A percentile compares a stretch with the other conserved stretches of the same genome.
Evolutionary conservation across 2,113 vertebrate species (phyloP).

Genomic region (Drymodes brunneopygia): DNA sequence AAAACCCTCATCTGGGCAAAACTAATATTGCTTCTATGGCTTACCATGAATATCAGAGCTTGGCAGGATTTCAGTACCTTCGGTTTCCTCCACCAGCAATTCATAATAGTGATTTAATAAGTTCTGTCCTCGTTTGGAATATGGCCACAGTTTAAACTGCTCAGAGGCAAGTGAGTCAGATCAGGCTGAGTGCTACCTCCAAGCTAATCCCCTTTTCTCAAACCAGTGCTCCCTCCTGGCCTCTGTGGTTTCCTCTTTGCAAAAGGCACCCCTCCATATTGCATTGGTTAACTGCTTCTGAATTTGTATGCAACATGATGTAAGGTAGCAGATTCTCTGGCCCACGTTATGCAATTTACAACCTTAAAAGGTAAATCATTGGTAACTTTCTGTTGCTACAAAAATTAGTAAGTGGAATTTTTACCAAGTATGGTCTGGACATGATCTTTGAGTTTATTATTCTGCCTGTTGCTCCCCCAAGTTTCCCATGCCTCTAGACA

Average conservation of each 20-base stretch:
- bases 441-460: neutral
- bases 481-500: neutral
- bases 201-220: neutral
- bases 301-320: neutral
- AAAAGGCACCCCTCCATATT: neutral
- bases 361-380: neutral
- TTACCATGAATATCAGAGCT: neutral
- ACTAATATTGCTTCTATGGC: neutral
- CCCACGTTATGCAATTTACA: neutral
- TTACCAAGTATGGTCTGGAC: constrained; percentile 5
- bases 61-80: neutral
- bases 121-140: neutral
- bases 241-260: constrained; percentile 17
- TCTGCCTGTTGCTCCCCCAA: neutral
- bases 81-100: neutral
- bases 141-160: neutral
- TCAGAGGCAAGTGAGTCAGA: neutral
- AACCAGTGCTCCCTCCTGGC: neutral
- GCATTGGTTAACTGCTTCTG: neutral
- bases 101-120: neutral
- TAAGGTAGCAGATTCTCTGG: neutral
- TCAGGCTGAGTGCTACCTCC: neutral
- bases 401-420: constrained; percentile 14
- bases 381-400: neutral
- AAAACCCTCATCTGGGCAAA: neutral